Evolutionary conservation across 2,888 invertebrate genomes (phyloP), one percentile per base, ranked within the genome.

Genomic region (Eudasyphora cyanicolor): DNA sequence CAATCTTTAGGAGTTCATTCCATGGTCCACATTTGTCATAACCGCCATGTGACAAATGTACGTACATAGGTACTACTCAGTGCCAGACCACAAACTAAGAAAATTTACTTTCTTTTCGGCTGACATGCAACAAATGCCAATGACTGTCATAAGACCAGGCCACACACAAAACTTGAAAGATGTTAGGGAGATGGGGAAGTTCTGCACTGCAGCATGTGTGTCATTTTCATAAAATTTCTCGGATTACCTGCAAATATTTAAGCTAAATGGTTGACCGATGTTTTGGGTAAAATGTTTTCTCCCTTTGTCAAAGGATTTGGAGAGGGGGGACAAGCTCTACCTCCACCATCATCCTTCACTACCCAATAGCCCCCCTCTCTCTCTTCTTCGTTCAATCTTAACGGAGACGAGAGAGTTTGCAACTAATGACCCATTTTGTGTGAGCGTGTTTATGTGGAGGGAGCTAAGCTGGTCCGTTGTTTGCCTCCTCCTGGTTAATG

Each of bases 361-460:
- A 54, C 54, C 3, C 8, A 24, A 7, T 8, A 45, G 10, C 7
- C 51, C 24, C 7, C 51, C 24, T 19, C 10, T 51, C 12, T 10
- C 51, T 35, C 10, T 35, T 35, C 35, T 35, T 35, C 10, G 10
- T 5, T 5, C n/a, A 45, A 6, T 42, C 21, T 12, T 27, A 12
- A 60, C 57, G 6, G 42, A 62, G 14, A 38, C 19, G 19, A 6
- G n/a, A 57, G 2, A 38, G 10, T 69, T 69, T 70, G 38, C 74
- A 71, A 62, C 62, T 73, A 79, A 77, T 83, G 82, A 74, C 82
- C 82, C 38, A 83, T 70, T 76, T 79, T 76, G n/a, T n/a, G n/a
- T n/a, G n/a, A n/a, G n/a, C n/a, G n/a, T n/a, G n/a, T n/a, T n/a
- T n/a, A n/a, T n/a, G n/a, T n/a, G n/a, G n/a, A n/a, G n/a, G n/a